These are phyloP conservation scores for Passerina amoena DNA, from an alignment of 2,113 vertebrate species.

Conservation along the genomic window DNA sequence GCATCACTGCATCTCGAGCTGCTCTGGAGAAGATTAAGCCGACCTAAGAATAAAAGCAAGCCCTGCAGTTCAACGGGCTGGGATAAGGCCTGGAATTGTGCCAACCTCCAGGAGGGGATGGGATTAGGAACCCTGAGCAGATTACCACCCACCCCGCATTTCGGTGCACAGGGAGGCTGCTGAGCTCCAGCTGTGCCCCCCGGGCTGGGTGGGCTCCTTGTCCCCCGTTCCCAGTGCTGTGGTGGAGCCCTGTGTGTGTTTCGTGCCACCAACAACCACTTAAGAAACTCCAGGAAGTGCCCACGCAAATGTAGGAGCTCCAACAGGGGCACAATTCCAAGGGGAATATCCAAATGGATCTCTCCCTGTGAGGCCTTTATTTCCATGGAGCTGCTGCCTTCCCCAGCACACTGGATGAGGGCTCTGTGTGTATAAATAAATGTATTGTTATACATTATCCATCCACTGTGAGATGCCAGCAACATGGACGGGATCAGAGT, in stretches of 20 bases:
- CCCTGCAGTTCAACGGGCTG: background rate
- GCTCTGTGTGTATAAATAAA: background rate
- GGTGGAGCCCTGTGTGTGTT: background rate
- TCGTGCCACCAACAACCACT: background rate
- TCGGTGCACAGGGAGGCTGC: accelerated
- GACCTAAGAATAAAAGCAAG: conserved; percentile 27
- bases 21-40: background rate
- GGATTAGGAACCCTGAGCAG: background rate
- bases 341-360: background rate
- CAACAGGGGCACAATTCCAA: background rate
- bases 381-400: background rate
- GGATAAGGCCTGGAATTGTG: background rate
- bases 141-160: accelerated
- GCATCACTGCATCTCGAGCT: background rate
- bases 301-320: background rate
- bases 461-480: background rate
- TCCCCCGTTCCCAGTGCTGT: background rate
- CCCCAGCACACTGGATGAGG: accelerated
- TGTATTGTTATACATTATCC: background rate
- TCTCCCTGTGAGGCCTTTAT: background rate
- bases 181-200: background rate
- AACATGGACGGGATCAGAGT: accelerated
- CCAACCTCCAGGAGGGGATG: background rate
- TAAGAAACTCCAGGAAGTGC: background rate
- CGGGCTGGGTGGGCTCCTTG: background rate